Evolutionary conservation across 92 coral and sea anemone species (phyloP).

Genomic region (Palythoa grandis): DNA sequence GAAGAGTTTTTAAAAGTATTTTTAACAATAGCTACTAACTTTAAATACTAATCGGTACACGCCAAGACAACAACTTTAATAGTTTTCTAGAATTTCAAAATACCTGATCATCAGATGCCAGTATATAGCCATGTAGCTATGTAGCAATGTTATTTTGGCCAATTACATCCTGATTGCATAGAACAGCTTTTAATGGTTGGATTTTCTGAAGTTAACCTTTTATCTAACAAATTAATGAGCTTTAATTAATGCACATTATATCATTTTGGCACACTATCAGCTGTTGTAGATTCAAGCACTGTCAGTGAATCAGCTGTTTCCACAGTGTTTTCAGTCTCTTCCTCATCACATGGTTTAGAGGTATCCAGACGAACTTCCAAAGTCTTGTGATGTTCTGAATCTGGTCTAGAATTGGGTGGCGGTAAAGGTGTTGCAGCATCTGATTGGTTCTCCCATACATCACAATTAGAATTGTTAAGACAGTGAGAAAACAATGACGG

Average conservation of each 20-base stretch:
- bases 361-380: conserved; percentile 34
- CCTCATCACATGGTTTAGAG: background rate
- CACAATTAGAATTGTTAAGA: background rate
- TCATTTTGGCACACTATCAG: background rate
- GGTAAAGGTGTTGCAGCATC: conserved; percentile 66
- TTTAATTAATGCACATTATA: background rate
- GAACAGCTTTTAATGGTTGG: too few relatives aligned
- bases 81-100: too few relatives aligned
- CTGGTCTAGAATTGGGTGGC: conserved; percentile 87
- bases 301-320: conserved; percentile 28
- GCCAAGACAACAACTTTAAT: too few relatives aligned
- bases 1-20: too few relatives aligned
- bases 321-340: conserved; percentile 22
- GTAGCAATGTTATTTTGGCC: too few relatives aligned
- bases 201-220: too few relatives aligned
- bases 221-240: background rate
- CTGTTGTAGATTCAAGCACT: background rate
- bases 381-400: conserved; percentile 41
- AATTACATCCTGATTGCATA: too few relatives aligned
- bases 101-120: too few relatives aligned
- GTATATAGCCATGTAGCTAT: too few relatives aligned
- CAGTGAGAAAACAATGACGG: conserved; percentile 71
- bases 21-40: too few relatives aligned
- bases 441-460: conserved; percentile 36
- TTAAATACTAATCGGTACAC: too few relatives aligned